These are phyloP conservation scores for Cercocebus atys DNA, from an alignment of 2,113 vertebrate species.

Conservation along the genomic window DNA sequence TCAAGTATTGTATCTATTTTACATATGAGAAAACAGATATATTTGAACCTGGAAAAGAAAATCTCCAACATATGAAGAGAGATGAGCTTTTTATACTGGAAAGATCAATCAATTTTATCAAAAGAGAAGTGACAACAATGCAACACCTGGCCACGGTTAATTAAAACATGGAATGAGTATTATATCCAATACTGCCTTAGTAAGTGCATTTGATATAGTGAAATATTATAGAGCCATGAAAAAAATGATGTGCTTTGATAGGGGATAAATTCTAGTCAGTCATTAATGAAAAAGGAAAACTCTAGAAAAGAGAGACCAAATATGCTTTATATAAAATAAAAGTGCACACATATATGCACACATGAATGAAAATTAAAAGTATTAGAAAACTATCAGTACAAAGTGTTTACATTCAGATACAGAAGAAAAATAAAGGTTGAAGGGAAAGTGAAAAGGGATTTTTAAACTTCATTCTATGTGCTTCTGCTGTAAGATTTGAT, in stretches of 20 bases:
- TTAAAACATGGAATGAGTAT: background rate
- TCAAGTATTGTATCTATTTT: background rate
- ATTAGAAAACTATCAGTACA: background rate
- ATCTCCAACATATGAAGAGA: background rate
- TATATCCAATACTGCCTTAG: background rate
- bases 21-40: background rate
- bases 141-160: accelerated
- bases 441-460: background rate
- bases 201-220: background rate
- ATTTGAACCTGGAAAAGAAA: background rate
- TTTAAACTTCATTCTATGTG: background rate
- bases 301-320: background rate
- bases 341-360: background rate
- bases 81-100: background rate
- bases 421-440: background rate
- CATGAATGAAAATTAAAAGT: background rate
- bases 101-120: background rate
- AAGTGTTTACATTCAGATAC: background rate
- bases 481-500: background rate
- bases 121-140: background rate
- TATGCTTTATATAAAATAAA: background rate
- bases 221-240: background rate
- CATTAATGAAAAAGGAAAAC: background rate
- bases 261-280: background rate
- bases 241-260: background rate